phyloP scores from a whole-genome alignment of 2,888 invertebrate genomes.

The Drosophila formosana region DNA sequence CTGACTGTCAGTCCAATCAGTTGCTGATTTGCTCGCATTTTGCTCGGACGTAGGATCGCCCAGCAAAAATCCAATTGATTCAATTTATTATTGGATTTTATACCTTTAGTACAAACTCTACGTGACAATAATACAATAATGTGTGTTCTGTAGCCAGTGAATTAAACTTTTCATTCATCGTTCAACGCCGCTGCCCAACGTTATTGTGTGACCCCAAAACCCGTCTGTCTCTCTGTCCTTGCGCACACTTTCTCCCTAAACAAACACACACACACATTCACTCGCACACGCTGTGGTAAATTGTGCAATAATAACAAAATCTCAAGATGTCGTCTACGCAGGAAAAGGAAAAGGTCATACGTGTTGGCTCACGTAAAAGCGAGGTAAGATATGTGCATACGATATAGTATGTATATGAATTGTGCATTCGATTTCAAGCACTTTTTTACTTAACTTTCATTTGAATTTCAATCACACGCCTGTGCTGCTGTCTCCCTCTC shows the following conservation, averaged over 20 bases:
- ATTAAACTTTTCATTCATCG: slow-evolving; percentile 67
- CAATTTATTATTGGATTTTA: slow-evolving; percentile 35
- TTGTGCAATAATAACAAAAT: slow-evolving; percentile 70
- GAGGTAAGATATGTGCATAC: slow-evolving; percentile 87
- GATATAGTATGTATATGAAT: slow-evolving; percentile 19
- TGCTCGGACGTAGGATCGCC: slow-evolving; percentile 75
- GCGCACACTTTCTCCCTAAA: slow-evolving; percentile 69
- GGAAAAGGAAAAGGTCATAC: slow-evolving; percentile 87
- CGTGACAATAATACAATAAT: slow-evolving; percentile 59
- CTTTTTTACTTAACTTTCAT: slow-evolving; percentile 47
- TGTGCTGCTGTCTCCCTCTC: slow-evolving; percentile 16
- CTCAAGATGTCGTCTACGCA: slow-evolving; percentile 59
- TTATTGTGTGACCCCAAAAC: slow-evolving; percentile 46
- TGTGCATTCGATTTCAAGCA: slow-evolving; percentile 49
- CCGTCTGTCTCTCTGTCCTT: slow-evolving; percentile 36
- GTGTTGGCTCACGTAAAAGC: slow-evolving; percentile 93
- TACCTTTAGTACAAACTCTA: slow-evolving; percentile 63
- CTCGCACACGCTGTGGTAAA: slow-evolving; percentile 28
- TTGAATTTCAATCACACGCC: slow-evolving; percentile 72
- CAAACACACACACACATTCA: slow-evolving; percentile 19
- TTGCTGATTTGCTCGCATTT: slow-evolving; percentile 45
- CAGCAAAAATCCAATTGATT: slow-evolving; percentile 63
- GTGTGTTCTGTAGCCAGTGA: slow-evolving; percentile 54
- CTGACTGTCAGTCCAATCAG: slow-evolving; percentile 13
- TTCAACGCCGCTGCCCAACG: slow-evolving; percentile 34